Evolutionary conservation across 2,888 invertebrate species (phyloP), one percentile per base, ranked within the genome.

Genomic region (Xylota segnis): DNA sequence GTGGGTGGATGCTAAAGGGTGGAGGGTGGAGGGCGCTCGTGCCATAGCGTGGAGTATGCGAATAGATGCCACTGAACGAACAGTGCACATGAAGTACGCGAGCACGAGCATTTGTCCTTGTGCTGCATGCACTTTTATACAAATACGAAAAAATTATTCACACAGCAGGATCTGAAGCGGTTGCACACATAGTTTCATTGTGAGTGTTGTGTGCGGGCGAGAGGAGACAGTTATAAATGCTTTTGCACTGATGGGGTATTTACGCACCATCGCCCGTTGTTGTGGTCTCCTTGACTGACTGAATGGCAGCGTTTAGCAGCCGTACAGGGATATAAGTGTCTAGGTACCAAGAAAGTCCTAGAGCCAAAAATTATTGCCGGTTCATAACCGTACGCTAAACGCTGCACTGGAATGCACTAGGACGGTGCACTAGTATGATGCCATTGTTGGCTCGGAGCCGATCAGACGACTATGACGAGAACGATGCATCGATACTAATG

Each of bases 361-460:
- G 68, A 72, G 56, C 68, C 78, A 54, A 74, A 83, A 74, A 61
- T 78, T 52, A 50, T 78, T 68, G 54, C 50, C 59, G 18, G 66
- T 72, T 83, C 83, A 74, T 79, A 83, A 68, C 66, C 18, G 45
- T 78, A 74, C 70, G 70, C 83, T 83, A 83, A 78, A 72, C 66
- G 32, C 61, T 18, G 18, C 29, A 75, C 79, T 63, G 63, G 74
- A 79, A 78, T 79, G 74, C 56, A 71, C 68, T 68, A 52, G 23
- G 56, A 10, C 32, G 59, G 5, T 32, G 61, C 14, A 23, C 23
- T 1, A 50, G 23, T 61, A 12, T 37, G 12, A 56, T 54, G 45
- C 56, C 61, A 43, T 74, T 83, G 68, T 74, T 81, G 34, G 52
- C 37, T 47, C 32, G n/a, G 10, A 66, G 32, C 12, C 56, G 78